Conservation (phyloP, 1,140 invertebrate species). For the Sitophilus oryzae region DNA sequence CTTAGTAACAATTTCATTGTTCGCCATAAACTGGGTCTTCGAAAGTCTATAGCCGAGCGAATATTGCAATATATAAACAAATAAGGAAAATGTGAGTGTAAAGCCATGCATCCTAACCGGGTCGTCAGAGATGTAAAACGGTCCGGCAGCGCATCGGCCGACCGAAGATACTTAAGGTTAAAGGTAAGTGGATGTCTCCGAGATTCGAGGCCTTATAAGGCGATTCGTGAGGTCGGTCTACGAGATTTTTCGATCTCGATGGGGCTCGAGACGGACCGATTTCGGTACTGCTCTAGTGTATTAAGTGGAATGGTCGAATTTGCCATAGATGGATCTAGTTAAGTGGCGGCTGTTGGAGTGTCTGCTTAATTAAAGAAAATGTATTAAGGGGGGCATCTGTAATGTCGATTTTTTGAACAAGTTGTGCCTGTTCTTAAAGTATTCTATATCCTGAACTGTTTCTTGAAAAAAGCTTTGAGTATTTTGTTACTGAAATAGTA, state of each 20-base stretch:
- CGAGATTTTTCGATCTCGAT: background rate
- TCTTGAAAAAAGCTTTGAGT: no score
- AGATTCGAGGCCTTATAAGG: background rate
- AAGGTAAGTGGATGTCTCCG: slow-evolving; percentile 20
- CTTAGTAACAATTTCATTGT: slow-evolving; percentile 23
- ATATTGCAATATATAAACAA: slow-evolving; percentile 20
- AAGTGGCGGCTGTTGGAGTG: no score
- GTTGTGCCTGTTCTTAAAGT: no score
- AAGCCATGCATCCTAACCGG: slow-evolving; percentile 14
- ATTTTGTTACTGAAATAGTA: no score
- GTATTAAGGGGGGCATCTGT: no score
- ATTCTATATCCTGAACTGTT: no score
- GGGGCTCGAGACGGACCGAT: background rate
- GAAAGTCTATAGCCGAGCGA: slow-evolving; percentile 20
- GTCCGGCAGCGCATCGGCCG: slow-evolving; percentile 10
- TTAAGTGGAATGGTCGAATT: background rate
- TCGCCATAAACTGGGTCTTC: slow-evolving; percentile 21
- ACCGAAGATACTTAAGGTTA: slow-evolving; percentile 18
- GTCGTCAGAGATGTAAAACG: slow-evolving; percentile 23
- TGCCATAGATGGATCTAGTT: background rate
- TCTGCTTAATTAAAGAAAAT: no score
- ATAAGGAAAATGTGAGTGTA: slow-evolving; percentile 25
- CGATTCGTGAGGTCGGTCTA: background rate
- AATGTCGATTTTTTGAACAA: no score
- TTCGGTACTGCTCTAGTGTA: no score